phyloP scores from a whole-genome alignment of 2,797 vertebrate species.

The Scolopax rusticola region DNA sequence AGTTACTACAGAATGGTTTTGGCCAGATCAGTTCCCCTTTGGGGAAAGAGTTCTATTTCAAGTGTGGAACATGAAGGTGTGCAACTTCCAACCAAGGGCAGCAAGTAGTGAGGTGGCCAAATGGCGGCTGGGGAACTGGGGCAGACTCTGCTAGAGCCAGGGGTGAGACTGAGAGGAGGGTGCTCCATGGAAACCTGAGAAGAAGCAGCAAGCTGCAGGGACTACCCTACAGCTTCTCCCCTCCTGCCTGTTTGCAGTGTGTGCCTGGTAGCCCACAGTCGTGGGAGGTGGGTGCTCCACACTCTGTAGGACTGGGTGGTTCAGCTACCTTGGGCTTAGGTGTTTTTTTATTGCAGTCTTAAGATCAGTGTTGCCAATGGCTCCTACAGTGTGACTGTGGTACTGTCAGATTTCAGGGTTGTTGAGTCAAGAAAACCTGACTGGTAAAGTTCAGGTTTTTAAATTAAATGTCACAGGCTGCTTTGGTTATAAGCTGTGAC shows the following conservation, averaged over 20 bases:
- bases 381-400: neutral
- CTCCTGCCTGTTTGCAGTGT: accelerated
- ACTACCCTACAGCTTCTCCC: neutral
- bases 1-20: neutral
- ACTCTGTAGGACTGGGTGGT: neutral
- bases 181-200: neutral
- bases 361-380: neutral
- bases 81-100: neutral
- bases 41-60: neutral
- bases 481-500: neutral
- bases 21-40: neutral
- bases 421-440: neutral
- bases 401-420: neutral
- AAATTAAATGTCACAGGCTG: neutral
- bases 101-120: neutral
- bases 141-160: neutral
- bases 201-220: neutral
- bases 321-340: neutral
- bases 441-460: neutral
- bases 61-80: neutral
- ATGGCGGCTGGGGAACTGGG: neutral
- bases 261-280: neutral
- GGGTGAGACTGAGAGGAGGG: neutral
- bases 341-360: neutral
- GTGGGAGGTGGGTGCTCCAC: accelerated